Conservation (phyloP, 2,888 invertebrate species). For the Microctonus aethiopoides region DNA sequence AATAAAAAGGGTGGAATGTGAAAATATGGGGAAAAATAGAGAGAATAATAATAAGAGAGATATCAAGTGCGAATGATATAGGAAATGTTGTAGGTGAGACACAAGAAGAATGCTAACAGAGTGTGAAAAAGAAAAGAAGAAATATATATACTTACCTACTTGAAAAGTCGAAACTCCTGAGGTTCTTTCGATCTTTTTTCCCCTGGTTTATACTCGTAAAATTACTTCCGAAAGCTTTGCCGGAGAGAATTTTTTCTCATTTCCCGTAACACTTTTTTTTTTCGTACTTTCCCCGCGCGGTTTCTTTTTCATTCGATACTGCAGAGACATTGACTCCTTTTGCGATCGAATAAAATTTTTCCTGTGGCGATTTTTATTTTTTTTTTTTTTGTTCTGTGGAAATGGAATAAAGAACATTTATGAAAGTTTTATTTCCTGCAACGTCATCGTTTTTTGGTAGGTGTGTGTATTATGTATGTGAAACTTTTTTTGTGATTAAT, state of each 20-base stretch:
- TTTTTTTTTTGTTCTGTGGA: not conserved
- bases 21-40: not conserved
- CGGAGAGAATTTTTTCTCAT: constrained; percentile 24
- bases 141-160: constrained; percentile 3
- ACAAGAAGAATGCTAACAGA: not conserved
- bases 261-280: constrained; percentile 23
- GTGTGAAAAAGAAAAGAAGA: constrained; percentile 22
- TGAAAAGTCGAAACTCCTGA: constrained; percentile 19
- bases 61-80: not conserved
- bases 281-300: too few species aligned
- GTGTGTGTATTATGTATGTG: too few species aligned
- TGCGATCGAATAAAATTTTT: not conserved
- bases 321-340: not conserved
- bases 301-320: not conserved
- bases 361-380: not conserved
- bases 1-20: not conserved
- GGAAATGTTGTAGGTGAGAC: constrained; percentile 4
- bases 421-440: too few species aligned
- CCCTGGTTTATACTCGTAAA: constrained; percentile 22
- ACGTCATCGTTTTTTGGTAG: too few species aligned
- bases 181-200: constrained; percentile 23
- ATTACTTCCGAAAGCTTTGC: constrained; percentile 34
- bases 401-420: too few species aligned
- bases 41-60: not conserved
- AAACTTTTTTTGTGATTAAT: too few species aligned